Base-by-base conservation (phyloP, 2,888 invertebrate genomes). In the Tipula confusa region DNA sequence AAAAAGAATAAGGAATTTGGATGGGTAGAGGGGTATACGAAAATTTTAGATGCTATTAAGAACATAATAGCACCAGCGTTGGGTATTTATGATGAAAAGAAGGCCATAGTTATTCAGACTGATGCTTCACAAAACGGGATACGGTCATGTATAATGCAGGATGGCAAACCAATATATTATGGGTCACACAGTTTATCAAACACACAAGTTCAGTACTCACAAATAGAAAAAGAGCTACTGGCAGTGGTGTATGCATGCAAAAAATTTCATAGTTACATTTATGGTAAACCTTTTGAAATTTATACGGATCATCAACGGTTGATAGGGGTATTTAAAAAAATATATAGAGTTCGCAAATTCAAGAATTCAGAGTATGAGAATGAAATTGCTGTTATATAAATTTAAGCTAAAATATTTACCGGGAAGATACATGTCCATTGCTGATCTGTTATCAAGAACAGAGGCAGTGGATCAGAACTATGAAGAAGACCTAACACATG, bases 1-100 rank as follows among this genome's bases (percentile, higher is more conserved):
- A 82, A 81, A 83, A 84, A 83, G 28, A 79, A 83, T 15, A 6
- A 38, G 1, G 28, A 28, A 24, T 83, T 48, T 48, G 1, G 5
- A 11, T 48, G 48, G 48, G 4, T 48, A 15, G 13, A 13, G 5
- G 4, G 18, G 4, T 13, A 48, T 18, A 48, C 48, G 5, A 13
- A 48, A 18, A 13, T 13, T 5, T 48, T 48, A 48, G 13, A 48
- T 2, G 13, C 5, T 11, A 48, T 48, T 18, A 48, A 48, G 18
- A 18, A 48, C 13, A 11, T 48, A 13, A 11, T 48, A 48, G 18
- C 48, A n/a, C 48, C 48, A 83, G 48, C 24, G 82, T n/a, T 84
- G 82, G 84, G 48, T 48, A 1, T 18, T 15, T 48, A 48, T 48
- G 13, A 33, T 1, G 13, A 48, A 13, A 13, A 48, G 5, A 48